Evolutionary conservation across 2,797 vertebrate genomes (phyloP).

Genomic region (Falco naumanni): DNA sequence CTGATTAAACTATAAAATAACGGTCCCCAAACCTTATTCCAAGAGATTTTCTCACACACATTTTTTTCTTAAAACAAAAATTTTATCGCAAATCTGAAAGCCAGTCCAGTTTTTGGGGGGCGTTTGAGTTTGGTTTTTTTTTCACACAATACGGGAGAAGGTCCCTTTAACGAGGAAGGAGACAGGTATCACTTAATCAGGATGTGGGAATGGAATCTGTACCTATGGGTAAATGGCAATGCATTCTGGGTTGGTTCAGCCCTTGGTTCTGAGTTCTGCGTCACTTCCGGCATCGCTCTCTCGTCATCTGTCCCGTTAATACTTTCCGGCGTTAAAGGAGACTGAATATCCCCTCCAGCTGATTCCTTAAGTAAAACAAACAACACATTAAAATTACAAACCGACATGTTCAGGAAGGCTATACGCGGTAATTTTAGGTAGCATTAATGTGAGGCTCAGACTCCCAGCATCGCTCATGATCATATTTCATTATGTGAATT

Average conservation of each 20-base stretch:
- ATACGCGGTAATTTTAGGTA: not conserved
- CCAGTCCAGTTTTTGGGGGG: not conserved
- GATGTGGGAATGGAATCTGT: conserved; percentile 79
- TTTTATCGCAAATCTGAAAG: not conserved
- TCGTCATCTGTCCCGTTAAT: conserved; percentile 95
- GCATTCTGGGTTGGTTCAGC: conserved; percentile 92
- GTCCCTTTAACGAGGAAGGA: conserved; percentile 57
- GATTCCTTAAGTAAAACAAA: conserved; percentile 86
- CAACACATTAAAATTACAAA: conserved; percentile 31
- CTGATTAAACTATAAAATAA: not conserved
- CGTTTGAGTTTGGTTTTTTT: not conserved
- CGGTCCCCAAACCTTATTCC: not conserved
- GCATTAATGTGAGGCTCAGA: not conserved
- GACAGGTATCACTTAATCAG: conserved; percentile 74
- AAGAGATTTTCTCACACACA: not conserved
- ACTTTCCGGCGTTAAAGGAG: conserved; percentile 92
- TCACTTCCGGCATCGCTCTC: conserved; percentile 84
- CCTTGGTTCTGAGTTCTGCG: conserved; percentile 89
- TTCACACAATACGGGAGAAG: not conserved
- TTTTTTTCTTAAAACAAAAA: not conserved
- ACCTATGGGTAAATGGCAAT: conserved; percentile 96
- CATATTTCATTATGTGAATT: not conserved
- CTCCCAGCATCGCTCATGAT: not conserved
- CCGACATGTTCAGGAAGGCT: not conserved
- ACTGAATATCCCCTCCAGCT: conserved; percentile 91